Conservation (phyloP, 2,797 vertebrate species). For the Mallotus villosus region DNA sequence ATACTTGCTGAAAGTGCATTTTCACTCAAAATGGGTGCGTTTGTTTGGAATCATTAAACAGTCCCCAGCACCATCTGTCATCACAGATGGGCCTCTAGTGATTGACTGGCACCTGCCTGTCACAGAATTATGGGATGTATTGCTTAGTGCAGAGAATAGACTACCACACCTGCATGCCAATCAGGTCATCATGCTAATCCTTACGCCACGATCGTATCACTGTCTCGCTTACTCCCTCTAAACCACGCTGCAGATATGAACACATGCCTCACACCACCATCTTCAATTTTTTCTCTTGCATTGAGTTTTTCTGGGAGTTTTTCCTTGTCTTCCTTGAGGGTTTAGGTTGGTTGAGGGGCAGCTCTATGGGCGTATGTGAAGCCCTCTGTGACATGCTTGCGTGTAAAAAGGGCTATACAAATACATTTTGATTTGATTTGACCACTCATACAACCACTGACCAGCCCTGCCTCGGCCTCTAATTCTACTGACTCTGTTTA, state of each 20-base stretch:
- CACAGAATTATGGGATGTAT: slow-evolving; percentile 82
- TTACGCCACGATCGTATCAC: slow-evolving; percentile 33
- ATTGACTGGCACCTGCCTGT: slow-evolving; percentile 89
- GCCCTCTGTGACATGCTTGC: too few relatives aligned
- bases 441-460: slow-evolving; percentile 34
- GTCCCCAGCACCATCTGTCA: slow-evolving; percentile 78
- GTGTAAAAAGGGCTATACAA: too few relatives aligned
- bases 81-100: slow-evolving; percentile 68
- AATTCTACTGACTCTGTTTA: slow-evolving; percentile 50
- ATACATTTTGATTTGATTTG: too few relatives aligned
- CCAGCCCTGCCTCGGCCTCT: slow-evolving; percentile 27
- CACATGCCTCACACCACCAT: slow-evolving; percentile 44
- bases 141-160: slow-evolving; percentile 70
- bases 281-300: too few relatives aligned
- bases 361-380: too few relatives aligned
- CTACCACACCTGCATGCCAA: slow-evolving; percentile 82
- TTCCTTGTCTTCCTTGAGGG: too few relatives aligned
- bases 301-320: too few relatives aligned
- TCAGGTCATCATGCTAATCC: slow-evolving; percentile 72
- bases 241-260: slow-evolving; percentile 40
- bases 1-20: not conserved
- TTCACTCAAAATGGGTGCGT: not conserved
- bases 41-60: slow-evolving; percentile 73
- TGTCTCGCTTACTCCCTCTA: not conserved
- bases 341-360: too few relatives aligned